phyloP scores from a whole-genome alignment of 1,140 invertebrate genomes.

The Eciton burchellii region DNA sequence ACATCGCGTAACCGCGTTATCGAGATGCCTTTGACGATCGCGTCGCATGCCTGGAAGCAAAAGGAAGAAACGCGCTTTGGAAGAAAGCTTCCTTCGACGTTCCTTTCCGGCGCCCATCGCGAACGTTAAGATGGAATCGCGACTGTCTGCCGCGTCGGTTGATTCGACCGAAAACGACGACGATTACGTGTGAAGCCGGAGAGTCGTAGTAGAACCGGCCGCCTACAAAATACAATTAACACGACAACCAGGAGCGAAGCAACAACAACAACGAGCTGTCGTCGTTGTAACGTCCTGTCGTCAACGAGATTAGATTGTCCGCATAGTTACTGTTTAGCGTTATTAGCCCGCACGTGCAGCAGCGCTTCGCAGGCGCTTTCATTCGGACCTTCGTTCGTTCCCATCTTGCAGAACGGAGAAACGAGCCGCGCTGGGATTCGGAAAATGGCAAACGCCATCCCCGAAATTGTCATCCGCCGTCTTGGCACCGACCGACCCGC shows the following conservation, averaged over 20 bases:
- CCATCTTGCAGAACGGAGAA: constrained; percentile 6
- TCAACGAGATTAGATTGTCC: constrained; percentile 58
- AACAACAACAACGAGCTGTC: constrained; percentile 24
- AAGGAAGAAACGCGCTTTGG: constrained; percentile 1
- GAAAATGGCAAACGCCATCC: constrained; percentile 33
- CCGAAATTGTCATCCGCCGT: neutral
- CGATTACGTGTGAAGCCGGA: neutral
- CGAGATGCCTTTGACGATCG: constrained; percentile 41
- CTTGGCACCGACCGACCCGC: too few species aligned
- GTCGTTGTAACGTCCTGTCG: constrained; percentile 33
- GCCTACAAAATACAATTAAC: constrained; percentile 60
- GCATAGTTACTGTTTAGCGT: constrained; percentile 56
- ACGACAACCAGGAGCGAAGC: constrained; percentile 34
- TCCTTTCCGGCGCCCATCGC: neutral
- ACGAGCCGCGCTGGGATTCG: constrained; percentile 33
- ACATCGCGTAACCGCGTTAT: constrained; percentile 35
- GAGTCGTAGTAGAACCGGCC: constrained; percentile 2
- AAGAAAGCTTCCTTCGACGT: neutral
- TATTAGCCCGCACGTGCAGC: constrained; percentile 30
- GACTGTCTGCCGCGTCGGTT: neutral
- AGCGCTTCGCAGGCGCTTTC: constrained; percentile 34
- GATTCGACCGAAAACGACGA: constrained; percentile 35
- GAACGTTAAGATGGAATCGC: constrained; percentile 9
- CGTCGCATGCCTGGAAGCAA: neutral
- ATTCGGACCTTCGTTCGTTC: constrained; percentile 56